These are phyloP conservation scores for Piaya cayana DNA, from an alignment of 2,113 vertebrate species.

Conservation along the genomic window DNA sequence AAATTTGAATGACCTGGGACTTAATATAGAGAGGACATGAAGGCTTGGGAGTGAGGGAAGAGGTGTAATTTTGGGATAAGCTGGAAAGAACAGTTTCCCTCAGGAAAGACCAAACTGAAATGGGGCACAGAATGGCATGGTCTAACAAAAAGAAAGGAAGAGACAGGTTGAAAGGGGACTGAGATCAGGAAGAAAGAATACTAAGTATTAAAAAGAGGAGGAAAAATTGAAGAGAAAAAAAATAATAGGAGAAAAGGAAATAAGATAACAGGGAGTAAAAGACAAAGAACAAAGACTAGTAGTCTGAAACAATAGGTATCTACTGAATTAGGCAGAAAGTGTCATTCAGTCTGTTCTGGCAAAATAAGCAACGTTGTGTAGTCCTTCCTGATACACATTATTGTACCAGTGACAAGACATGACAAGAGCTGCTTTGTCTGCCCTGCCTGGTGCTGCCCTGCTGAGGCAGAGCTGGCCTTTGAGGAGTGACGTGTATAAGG, in stretches of 20 bases:
- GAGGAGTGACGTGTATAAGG: constrained; percentile 6
- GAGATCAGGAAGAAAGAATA: not conserved
- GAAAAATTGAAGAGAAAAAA: not conserved
- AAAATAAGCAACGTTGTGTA: constrained; percentile 24
- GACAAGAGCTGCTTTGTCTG: constrained; percentile 61
- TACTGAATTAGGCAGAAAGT: constrained; percentile 29
- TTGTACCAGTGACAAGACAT: constrained; percentile 30
- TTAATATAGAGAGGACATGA: not conserved
- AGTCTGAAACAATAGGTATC: not conserved
- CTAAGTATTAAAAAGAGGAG: not conserved
- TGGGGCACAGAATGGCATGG: rapidly evolving
- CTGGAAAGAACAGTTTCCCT: not conserved
- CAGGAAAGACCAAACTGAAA: not conserved
- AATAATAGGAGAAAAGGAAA: not conserved
- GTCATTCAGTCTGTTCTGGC: constrained; percentile 16
- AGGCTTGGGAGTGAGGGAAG: not conserved
- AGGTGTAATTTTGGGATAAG: not conserved
- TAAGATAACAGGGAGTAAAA: not conserved
- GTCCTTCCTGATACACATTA: constrained; percentile 25
- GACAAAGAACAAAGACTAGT: not conserved
- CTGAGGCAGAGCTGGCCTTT: constrained; percentile 30
- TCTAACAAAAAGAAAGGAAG: not conserved
- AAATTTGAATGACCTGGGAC: not conserved
- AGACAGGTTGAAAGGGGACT: not conserved
- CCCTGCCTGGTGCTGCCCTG: constrained; percentile 20